Evolutionary conservation across 1,140 invertebrate species (phyloP), one percentile per base, ranked within the genome.

Genomic region (Platyscapa corneri): DNA sequence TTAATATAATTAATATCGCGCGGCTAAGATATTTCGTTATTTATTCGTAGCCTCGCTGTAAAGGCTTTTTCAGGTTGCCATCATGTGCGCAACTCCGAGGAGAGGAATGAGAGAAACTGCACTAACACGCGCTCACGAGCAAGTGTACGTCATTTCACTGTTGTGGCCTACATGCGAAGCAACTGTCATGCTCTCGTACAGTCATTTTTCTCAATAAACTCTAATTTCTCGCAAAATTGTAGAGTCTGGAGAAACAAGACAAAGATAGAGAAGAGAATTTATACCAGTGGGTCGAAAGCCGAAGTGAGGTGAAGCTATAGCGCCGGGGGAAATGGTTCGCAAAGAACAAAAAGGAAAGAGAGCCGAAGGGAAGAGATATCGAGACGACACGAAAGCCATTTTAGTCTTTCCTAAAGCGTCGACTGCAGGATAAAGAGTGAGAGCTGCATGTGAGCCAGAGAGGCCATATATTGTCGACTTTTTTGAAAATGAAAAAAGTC

Each of bases 191-290:
- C 79, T 49, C 67, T 60, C 23, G 34, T 53, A 65, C 86, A 75
- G 86, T 78, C 87, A 89, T 89, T 90, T 86, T 88, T 87, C 76
- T 86, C 88, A 89, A 89, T 89, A 88, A 88, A 87, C 87, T 90
- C 87, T 91, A 91, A 91, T 91, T 89, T 91, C 78, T 87, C 86
- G 89, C 90, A 86, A 89, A 91, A 90, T 89, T 89, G 88, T 89
- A 88, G 89, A 90, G 86, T 86, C 85, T 34, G 86, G 84, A 76
- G 46, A 30, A 64, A 46, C 37, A 20, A 80, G 30, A 78, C 32
- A 23, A 23, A 65, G 27, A 84, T 65, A n/a, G 70, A 64, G 39
- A 53, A 49, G 65, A 80, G 86, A 89, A 91, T 91, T 90, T 90
- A 91, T 90, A 89, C 84, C 78, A 85, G 78, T 56, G 79, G 70